phyloP scores from a whole-genome alignment of 1,140 invertebrate genomes.

The Ceratoteleas bidentatus region DNA sequence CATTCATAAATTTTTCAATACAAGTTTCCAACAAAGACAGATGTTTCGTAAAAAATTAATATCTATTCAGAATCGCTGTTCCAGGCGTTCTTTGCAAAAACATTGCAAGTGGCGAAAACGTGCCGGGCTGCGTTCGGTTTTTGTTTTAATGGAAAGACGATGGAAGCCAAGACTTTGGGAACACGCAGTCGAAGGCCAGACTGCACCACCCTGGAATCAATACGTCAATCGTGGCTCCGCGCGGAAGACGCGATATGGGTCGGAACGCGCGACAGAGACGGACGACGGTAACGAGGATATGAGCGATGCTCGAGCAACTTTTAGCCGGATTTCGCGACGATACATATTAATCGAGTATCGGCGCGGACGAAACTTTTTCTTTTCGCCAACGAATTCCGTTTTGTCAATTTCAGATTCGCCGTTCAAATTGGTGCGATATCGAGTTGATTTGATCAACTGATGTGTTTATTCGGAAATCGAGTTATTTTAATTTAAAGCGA shows the following conservation, averaged over 20 bases:
- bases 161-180: constrained; percentile 71
- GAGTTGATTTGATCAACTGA: constrained; percentile 8
- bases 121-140: constrained; percentile 32
- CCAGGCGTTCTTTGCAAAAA: too few species aligned
- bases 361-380: constrained; percentile 4
- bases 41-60: too few species aligned
- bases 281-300: constrained; percentile 28
- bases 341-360: constrained; percentile 17
- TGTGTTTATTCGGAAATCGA: not conserved
- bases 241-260: constrained; percentile 60
- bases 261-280: constrained; percentile 24
- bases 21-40: not conserved
- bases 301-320: constrained; percentile 21
- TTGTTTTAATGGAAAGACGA: constrained; percentile 52
- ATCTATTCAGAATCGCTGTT: too few species aligned
- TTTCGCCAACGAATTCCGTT: too few species aligned
- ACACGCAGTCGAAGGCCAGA: constrained; percentile 72
- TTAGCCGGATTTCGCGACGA: constrained; percentile 15
- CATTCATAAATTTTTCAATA: not conserved
- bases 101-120: constrained; percentile 9
- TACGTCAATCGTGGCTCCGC: constrained; percentile 72
- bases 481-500: not conserved
- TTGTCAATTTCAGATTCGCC: too few species aligned
- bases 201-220: constrained; percentile 74
- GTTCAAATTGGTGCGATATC: too few species aligned